Base-by-base conservation (phyloP, 2,888 invertebrate species). In the Agrotis puta region DNA sequence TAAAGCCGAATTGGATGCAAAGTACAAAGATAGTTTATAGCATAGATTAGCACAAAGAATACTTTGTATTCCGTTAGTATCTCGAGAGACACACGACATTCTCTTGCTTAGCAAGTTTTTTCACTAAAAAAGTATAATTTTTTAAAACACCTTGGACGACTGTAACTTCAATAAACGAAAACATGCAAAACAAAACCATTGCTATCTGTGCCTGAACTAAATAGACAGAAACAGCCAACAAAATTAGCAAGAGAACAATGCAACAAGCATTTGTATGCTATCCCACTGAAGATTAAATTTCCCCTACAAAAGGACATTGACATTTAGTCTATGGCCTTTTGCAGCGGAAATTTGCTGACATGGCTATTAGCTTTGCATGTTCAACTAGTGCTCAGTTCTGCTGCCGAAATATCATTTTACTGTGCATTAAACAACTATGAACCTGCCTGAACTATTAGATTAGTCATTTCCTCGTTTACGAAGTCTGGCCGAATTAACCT, bases 401-500 rank as follows among this genome's bases (percentile, higher is more conserved):
- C 20, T 47, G 18, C 11, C 45, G 3, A 47, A 59, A 53, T 18
- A 2, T 24, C 53, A 70, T 14, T 39, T 20, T 39, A 53, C 70
- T 45, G 45, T 45, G n/a, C 43, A 43, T 16, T 24, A 22, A 58
- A 51, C 16, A n/a, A 59, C 27, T 50, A 27, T 45, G n/a, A 33
- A 51, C 9, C 33, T 20, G 45, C 27, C 47, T 27, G 24, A 18
- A 66, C 45, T 14, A 54, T 65, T 51, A 27, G 47, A 74, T 59
- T 67, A 54, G 59, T 66, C 14, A 53, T 65, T 73, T 65, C 58
- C 58, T 65, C n/a, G 22, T 64, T 13, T 24, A 73, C 13, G 27
- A 6, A 58, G 16, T 45, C 54, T 66, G 43, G 14, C 53, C 27
- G 18, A 59, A 59, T 59, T 59, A 59, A 33, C 43, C 43, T 54